phyloP scores from a whole-genome alignment of 2,113 vertebrate genomes.

The Plestiodon gilberti region DNA sequence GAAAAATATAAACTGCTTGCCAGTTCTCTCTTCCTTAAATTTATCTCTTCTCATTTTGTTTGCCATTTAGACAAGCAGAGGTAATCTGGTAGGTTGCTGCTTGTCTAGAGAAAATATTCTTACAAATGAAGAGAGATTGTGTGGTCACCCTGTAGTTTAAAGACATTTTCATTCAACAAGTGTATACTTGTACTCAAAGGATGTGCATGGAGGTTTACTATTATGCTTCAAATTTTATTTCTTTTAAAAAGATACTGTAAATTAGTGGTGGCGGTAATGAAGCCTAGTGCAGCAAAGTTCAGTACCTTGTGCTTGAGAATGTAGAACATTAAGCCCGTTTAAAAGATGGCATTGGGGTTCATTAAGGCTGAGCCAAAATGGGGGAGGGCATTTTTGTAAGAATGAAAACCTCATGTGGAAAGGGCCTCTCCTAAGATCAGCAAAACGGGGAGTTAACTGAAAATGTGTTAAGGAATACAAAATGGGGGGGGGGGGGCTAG shows the following conservation, averaged over 20 bases:
- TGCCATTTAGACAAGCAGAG: neutral
- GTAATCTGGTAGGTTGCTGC: neutral
- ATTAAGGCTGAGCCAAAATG: neutral
- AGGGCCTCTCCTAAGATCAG: too few relatives aligned
- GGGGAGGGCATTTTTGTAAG: neutral
- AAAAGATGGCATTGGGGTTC: neutral
- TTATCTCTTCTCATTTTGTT: neutral
- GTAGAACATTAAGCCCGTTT: too few relatives aligned
- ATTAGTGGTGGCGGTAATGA: neutral
- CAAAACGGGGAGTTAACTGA: too few relatives aligned
- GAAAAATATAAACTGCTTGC: neutral
- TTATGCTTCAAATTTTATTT: neutral
- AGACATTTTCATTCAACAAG: too few relatives aligned
- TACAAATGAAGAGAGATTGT: neutral
- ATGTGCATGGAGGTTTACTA: neutral
- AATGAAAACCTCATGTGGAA: too few relatives aligned
- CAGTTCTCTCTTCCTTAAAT: neutral
- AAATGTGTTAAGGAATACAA: too few relatives aligned
- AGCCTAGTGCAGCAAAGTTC: too few relatives aligned
- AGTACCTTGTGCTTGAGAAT: too few relatives aligned
- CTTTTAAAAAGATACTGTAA: neutral
- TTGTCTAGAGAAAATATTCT: neutral
- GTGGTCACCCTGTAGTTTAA: neutral
- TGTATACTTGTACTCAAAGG: neutral
- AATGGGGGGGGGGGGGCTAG: too few relatives aligned